Evolutionary conservation across 2,113 vertebrate genomes (phyloP).

Genomic region (Ramphastos sulfuratus): DNA sequence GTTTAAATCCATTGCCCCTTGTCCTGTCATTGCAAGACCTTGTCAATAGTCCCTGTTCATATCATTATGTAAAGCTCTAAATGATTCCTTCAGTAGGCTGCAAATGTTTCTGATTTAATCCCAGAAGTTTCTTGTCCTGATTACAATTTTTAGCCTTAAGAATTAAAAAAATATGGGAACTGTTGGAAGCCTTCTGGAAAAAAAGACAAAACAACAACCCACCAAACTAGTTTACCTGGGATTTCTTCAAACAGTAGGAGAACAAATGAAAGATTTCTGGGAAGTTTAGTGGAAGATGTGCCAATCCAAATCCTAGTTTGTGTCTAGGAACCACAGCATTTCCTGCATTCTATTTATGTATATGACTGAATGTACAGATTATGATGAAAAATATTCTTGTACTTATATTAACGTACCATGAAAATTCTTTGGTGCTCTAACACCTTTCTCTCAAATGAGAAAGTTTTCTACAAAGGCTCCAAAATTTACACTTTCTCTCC

Average conservation of each 20-base stretch:
- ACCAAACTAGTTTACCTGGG: neutral
- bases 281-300: neutral
- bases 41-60: too few species aligned
- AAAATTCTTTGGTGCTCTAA: neutral
- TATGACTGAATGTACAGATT: neutral
- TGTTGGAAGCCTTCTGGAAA: neutral
- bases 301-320: neutral
- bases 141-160: neutral
- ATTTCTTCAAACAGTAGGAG: neutral
- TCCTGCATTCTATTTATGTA: neutral
- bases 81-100: neutral
- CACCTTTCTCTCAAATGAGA: neutral
- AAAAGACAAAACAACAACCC: neutral
- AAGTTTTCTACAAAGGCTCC: neutral
- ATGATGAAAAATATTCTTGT: neutral
- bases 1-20: too few species aligned
- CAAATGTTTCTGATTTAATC: neutral
- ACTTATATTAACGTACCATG: neutral
- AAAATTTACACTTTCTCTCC: neutral
- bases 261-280: neutral
- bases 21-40: too few species aligned
- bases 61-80: constrained; percentile 4
- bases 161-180: neutral
- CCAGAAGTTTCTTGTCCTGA: neutral
- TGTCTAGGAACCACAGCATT: neutral